Evolutionary conservation across 2,888 invertebrate species (phyloP), one percentile per base, ranked within the genome.

Genomic region (Nemurella pictetii): DNA sequence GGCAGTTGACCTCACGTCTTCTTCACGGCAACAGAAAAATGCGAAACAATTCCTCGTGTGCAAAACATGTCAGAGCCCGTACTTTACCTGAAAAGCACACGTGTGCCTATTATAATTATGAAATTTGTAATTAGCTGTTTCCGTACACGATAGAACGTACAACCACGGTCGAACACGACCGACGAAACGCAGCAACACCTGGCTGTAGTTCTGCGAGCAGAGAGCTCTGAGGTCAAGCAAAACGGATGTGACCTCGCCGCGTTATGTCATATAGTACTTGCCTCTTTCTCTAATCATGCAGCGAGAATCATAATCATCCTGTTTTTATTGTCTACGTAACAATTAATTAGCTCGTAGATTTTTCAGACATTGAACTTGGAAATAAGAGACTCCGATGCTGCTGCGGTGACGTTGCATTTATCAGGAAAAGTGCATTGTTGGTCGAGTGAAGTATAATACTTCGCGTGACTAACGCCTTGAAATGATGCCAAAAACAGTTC

Each of bases 221-320:
- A 9, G 9, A 5, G 26, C 75, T n/a, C 25, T 75, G 0, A 75
- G 75, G 78, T 78, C 78, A 75, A 26, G 15, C 78, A 2, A 2
- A 78, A 78, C 78, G 78, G 78, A 78, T 28, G 20, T 78, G 78
- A 78, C 78, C 78, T 78, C 78, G n/a, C 7, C 20, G 3, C 26
- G 30, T 78, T 78, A 78, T 78, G 78, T 78, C 78, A 78, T 27
- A 30, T 7, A 9, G 4, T n/a, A n/a, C n/a, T n/a, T n/a, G 28
- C 75, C 9, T 75, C 28, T 20, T 55, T 35, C 55, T 55, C 20
- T 55, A 20, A 20, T 12, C 20, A 55, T 55, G 55, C 55, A 55
- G 20, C 12, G 55, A 55, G 1, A 55, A 20, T 55, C 55, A 55
- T 55, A 55, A 55, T 55, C 20, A 55, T 2, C 55, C 1, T 75